Conservation (phyloP, 2,797 vertebrate species). For the Myripristis murdjan region DNA sequence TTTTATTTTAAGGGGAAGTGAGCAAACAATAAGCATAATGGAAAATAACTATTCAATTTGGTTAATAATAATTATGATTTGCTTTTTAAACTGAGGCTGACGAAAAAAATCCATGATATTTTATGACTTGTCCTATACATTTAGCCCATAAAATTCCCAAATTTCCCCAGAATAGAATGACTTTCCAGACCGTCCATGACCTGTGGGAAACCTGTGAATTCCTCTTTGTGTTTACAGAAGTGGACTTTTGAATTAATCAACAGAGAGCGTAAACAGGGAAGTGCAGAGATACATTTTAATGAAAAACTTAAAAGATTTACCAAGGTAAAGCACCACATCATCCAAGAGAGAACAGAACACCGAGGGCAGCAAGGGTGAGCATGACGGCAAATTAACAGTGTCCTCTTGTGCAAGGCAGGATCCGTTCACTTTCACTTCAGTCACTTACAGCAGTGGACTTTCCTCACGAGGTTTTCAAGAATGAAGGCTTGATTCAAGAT, state of each 20-base stretch:
- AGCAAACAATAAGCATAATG: no score
- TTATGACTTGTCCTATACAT: no score
- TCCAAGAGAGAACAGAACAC: constrained; percentile 28
- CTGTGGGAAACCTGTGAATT: no score
- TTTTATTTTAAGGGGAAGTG: no score
- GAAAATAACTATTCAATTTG: no score
- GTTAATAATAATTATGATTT: no score
- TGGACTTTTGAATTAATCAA: background rate
- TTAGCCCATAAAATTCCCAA: no score
- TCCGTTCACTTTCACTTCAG: background rate
- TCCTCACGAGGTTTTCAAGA: background rate
- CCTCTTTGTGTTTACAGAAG: no score
- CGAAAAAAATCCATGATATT: no score
- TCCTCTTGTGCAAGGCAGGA: constrained; percentile 21
- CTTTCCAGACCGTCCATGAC: no score
- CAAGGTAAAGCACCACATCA: constrained; percentile 57
- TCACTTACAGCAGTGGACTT: background rate
- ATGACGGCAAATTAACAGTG: constrained; percentile 24
- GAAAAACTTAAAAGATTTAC: constrained; percentile 50
- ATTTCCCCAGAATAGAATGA: no score
- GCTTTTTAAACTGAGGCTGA: no score
- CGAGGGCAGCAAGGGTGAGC: background rate
- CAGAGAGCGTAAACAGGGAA: background rate
- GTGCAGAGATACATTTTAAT: constrained; percentile 53
- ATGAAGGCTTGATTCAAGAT: background rate